phyloP scores from a whole-genome alignment of 2,797 vertebrate genomes.

The Podargus strigoides region DNA sequence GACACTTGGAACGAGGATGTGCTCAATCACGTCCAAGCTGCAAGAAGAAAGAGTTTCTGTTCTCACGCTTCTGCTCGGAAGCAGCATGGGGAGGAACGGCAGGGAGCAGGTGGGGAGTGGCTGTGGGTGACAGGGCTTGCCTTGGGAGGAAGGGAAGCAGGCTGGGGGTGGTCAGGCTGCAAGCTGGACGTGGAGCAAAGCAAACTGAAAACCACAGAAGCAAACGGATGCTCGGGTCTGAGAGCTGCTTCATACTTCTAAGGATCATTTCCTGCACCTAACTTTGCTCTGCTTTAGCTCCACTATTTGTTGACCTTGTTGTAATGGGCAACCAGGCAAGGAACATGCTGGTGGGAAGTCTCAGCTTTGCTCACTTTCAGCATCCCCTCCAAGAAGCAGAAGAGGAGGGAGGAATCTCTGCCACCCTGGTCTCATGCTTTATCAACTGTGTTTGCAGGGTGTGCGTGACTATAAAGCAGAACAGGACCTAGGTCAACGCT shows the following conservation, averaged over 20 bases:
- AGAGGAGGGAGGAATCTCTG: not conserved
- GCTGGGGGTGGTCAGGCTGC: not conserved
- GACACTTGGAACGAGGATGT: not conserved
- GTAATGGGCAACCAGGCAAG: not conserved
- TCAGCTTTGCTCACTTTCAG: not conserved
- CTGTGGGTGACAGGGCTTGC: not conserved
- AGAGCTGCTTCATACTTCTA: not conserved
- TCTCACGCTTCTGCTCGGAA: not conserved
- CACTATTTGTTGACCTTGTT: not conserved
- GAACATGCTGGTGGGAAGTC: not conserved
- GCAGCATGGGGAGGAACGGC: accelerated
- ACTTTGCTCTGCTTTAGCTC: not conserved
- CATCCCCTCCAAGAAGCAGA: not conserved
- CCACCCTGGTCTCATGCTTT: accelerated
- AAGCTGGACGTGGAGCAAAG: not conserved
- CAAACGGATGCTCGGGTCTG: accelerated
- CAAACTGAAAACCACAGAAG: not conserved
- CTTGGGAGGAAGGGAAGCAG: not conserved
- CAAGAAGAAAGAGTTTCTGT: not conserved
- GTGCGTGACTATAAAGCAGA: not conserved
- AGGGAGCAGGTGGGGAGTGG: accelerated
- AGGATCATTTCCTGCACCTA: not conserved
- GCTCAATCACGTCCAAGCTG: not conserved
- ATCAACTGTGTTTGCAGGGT: accelerated
- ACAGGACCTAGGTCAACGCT: not conserved